Conservation (phyloP, 2,113 vertebrate species). For the Hiodon alosoides region DNA sequence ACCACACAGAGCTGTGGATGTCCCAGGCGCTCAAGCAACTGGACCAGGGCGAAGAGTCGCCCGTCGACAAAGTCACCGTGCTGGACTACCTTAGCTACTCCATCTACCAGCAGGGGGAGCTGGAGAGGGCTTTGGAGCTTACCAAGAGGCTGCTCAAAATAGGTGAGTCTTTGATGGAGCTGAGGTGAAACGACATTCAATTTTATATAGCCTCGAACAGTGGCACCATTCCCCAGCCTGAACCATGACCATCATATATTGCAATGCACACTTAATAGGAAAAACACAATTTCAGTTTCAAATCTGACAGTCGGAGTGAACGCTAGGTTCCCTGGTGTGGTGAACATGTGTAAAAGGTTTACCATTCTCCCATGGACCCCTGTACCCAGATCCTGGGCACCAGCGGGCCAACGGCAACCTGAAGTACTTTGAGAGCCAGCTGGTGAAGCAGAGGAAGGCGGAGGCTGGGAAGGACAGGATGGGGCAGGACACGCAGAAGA, state of each 20-base stretch:
- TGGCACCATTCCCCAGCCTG: too few species aligned
- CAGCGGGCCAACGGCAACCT: constrained; percentile 90
- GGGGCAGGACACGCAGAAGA: constrained; percentile 54
- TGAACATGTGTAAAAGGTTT: constrained; percentile 29
- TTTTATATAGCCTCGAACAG: too few species aligned
- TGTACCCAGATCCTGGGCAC: constrained; percentile 80
- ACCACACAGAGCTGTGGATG: constrained; percentile 98
- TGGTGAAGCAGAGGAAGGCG: constrained; percentile 80
- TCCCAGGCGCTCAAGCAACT: constrained; percentile 83
- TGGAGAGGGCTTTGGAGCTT: constrained; percentile 64
- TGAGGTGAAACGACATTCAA: not conserved
- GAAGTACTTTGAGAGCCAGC: constrained; percentile 91
- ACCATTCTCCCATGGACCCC: constrained; percentile 44
- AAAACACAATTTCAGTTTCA: too few species aligned
- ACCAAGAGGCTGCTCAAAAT: constrained; percentile 86
- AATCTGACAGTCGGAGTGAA: too few species aligned
- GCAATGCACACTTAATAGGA: too few species aligned
- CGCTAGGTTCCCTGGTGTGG: too few species aligned
- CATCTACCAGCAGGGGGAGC: constrained; percentile 67
- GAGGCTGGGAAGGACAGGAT: constrained; percentile 43
- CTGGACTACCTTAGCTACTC: constrained; percentile 71
- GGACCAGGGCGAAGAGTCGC: constrained; percentile 81
- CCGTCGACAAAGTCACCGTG: constrained; percentile 75
- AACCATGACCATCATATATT: too few species aligned
- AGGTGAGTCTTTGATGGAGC: constrained; percentile 60